Evolutionary conservation across 2,888 invertebrate genomes (phyloP).

Genomic region (Perithous albicinctus): DNA sequence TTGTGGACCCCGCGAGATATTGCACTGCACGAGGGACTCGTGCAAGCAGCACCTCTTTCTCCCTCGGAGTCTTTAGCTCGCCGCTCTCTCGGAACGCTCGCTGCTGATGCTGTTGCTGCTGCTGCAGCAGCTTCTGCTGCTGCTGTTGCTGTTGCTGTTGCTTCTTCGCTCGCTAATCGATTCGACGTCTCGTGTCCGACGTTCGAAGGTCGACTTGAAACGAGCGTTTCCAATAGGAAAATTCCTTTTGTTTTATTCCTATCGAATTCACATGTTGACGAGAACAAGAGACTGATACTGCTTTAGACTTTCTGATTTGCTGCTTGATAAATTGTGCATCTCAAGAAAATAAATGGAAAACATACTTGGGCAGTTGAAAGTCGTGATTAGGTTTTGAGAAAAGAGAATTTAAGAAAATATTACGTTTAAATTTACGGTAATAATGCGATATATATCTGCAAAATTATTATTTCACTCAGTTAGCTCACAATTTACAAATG

Average conservation of each 20-base stretch:
- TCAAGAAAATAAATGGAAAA: neutral
- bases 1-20: conserved; percentile 48
- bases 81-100: neutral
- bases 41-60: conserved; percentile 40
- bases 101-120: neutral
- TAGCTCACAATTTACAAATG: too few relatives aligned
- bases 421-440: too few relatives aligned
- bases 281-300: conserved; percentile 7
- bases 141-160: conserved; percentile 34
- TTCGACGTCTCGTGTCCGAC: conserved; percentile 68
- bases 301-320: neutral
- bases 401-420: too few relatives aligned
- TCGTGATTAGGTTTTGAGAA: neutral
- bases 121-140: neutral
- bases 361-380: neutral
- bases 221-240: conserved; percentile 57
- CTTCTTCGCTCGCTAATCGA: conserved; percentile 68
- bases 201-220: conserved; percentile 66
- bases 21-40: conserved; percentile 44
- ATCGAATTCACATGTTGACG: conserved; percentile 48
- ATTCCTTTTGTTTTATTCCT: conserved; percentile 35
- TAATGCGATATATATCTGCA: too few relatives aligned
- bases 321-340: neutral
- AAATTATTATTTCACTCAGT: too few relatives aligned
- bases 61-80: conserved; percentile 33